Evolutionary conservation across 2,797 vertebrate genomes (phyloP), one percentile per base, ranked within the genome.

Genomic region (Tangara arthus): DNA sequence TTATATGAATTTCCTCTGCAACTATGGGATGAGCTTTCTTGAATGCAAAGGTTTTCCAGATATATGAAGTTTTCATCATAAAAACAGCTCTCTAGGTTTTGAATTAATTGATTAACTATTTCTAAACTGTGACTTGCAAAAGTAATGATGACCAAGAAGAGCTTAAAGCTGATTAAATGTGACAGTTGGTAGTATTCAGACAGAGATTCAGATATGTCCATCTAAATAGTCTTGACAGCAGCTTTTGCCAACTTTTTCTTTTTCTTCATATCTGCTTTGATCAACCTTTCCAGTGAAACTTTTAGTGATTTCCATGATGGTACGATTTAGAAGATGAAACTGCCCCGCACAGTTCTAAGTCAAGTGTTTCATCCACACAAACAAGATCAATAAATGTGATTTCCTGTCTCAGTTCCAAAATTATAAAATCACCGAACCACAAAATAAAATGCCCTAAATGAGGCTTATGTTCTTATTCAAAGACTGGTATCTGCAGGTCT

Each of bases 111-210:
- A 82, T 87, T 63, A 79, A 90, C 46, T 78, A 53, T 77, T 93
- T 90, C 69, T 81, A 87, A 75, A 93, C 42, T 3, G 32, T 55
- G 68, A 53, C 75, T 73, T 57, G 49, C n/a, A 10, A 82, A 94
- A 80, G 64, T 85, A 49, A 34, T 39, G 44, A 77, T 53, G 52
- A 72, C 26, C 64, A 79, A 72, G 69, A 82, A 59, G 56, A 89
- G 46, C 42, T 72, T 46, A 89, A 90, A 90, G 50, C 42, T 89
- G 61, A 93, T 96, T 78, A 81, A 88, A 86, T 24, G 28, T 66
- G 70, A 76, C 64, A 79, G 64, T 34, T 84, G 35, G 44, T 68
- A 85, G 64, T 23, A 69, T 77, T 92, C 61, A 75, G 41, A 93
- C 9, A 79, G 41, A 23, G 47, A 82, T 47, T 82, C 18, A n/a